Base-by-base conservation (phyloP, 1,140 invertebrate genomes). In the Vanessa atalanta region DNA sequence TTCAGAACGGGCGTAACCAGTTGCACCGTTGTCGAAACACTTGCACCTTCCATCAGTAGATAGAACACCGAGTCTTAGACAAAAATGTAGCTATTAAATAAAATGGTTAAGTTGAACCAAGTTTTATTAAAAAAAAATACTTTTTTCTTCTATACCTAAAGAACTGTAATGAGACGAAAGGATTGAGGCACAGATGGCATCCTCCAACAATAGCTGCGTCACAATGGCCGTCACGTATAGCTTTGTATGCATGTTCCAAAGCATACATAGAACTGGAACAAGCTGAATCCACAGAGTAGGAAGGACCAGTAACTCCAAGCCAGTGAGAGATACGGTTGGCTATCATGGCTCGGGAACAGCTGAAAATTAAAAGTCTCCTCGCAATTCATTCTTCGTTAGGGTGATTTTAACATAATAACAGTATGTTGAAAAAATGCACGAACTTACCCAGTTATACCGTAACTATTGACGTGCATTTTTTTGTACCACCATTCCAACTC, bases 271-370 rank as follows among this genome's bases (percentile, higher is more conserved):
- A 97, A 13, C 97, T 98, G 15, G 97, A 98, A 87, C 98, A 99
- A 9, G 98, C 98, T 7, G 97, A 97, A 87, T 99, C 98, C 8
- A 98, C 94, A 1, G 95, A 94, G 86, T 96, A 97, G 68, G 97
- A 97, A 0, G 97, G 97, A 67, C 96, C 96, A 74, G 93, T 94
- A 0, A 95, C 86, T 55, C 95, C 95, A 0, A 96, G 82, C 93
- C 94, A 96, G 77, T 96, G 96, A 1, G 97, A 98, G 57, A 99
- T 94, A 68, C 98, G 94, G 91, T 98, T 98, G 2, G 97, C 96
- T 88, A 99, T 94, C 97, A 99, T 98, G 8, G 97, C 96, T 72
- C 97, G 94, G 79, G 95, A 96, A 91, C 97, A 98, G 50, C 95
- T 95, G 81, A 55, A 60, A 77, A 20, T 20, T 20, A 20, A 20